Base-by-base conservation (phyloP, 2,888 invertebrate species). In the Hypselothyrea guttata region DNA sequence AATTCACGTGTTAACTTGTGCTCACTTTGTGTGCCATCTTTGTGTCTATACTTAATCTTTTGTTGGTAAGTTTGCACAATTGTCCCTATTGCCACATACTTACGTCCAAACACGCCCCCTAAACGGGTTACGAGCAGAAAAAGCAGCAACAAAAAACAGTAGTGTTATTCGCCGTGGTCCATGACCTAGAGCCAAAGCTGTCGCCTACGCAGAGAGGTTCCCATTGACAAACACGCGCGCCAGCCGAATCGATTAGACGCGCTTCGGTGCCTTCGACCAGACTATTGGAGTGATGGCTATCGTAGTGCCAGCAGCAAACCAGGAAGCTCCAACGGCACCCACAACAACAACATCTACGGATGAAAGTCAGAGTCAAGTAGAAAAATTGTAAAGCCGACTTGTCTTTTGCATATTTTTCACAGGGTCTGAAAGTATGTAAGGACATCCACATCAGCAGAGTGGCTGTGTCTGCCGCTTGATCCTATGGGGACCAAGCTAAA, bases 341-440 rank as follows among this genome's bases (percentile, higher is more conserved):
- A 15, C 16, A 42, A 27, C 34, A 42, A 11, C 33, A 48, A 9
- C 5, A 35, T 31, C 46, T 30, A 35, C 30, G 68, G 41, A 12
- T 38, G 55, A 59, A 71, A 64, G 65, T 71, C 75, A 84, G 82
- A 78, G 83, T 75, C 78, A 78, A 78, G 83, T 79, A 49, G 65
- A 71, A 83, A 75, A 71, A 79, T 79, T 67, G 59, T 54, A 52
- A 65, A 71, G 75, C 60, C 59, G 63, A 44, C 53, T 54, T 64
- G 67, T 42, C 59, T 27, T 77, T 85, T 71, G 68, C 68, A 83
- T 85, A 78, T 67, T 54, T 56, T 53, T 34, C 47, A 40, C 38
- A 35, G 47, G 48, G 44, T 34, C 46, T 22, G 30, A 27, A 18
- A 40, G 31, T 34, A 33, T 33, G 22, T 60, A 46, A 65, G 49